Conservation (phyloP, 1,140 invertebrate species). For the Diorhabda carinulata region DNA sequence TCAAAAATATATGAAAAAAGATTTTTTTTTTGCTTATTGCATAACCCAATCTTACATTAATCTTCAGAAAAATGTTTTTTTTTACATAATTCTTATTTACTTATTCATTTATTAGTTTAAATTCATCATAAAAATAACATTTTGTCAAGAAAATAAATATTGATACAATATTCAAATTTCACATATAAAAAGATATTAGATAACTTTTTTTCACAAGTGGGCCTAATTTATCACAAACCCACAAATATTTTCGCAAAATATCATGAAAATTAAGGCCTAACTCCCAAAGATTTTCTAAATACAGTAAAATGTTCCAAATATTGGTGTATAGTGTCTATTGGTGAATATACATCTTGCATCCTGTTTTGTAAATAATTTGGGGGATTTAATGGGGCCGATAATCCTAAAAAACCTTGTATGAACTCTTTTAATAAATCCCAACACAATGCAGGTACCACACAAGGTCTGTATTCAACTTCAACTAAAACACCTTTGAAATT, state of each 20-base stretch:
- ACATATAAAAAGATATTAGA: too few species aligned
- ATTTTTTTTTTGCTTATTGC: too few species aligned
- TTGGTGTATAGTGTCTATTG: conserved; percentile 89
- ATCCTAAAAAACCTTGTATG: conserved; percentile 85
- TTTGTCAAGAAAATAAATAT: too few species aligned
- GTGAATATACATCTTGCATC: conserved; percentile 84
- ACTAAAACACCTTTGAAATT: conserved; percentile 93
- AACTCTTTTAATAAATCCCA: conserved; percentile 92
- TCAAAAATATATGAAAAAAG: too few species aligned
- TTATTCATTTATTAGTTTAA: too few species aligned
- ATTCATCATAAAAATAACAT: too few species aligned
- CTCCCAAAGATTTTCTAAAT: conserved; percentile 69
- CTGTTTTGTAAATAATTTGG: conserved; percentile 64
- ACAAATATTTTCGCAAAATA: neutral
- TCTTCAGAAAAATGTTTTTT: too few species aligned
- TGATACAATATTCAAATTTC: too few species aligned
- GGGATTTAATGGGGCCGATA: conserved; percentile 61
- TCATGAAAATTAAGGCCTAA: conserved; percentile 16
- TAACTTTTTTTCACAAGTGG: too few species aligned
- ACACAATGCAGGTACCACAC: conserved; percentile 78
- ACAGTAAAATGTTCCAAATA: conserved; percentile 93
- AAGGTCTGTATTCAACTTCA: conserved; percentile 93
- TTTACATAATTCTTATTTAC: too few species aligned
- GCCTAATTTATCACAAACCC: too few species aligned
- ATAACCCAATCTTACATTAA: too few species aligned